phyloP scores from a whole-genome alignment of 1,140 invertebrate species.

The Apis cerana region DNA sequence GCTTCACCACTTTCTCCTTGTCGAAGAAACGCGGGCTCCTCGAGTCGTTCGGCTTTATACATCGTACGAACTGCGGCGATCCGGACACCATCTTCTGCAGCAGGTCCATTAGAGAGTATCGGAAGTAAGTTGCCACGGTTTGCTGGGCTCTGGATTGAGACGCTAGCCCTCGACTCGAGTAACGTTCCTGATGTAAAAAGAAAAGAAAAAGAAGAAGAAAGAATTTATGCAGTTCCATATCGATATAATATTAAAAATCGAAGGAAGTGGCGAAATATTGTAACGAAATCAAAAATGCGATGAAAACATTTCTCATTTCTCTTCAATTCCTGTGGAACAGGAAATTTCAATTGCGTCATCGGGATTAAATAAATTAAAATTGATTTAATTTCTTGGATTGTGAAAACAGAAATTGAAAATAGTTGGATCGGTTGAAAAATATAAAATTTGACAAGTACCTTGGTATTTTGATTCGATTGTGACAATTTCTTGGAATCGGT shows the following conservation, averaged over 20 bases:
- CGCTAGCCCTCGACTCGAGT: slow-evolving; percentile 85
- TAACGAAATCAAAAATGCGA: too few relatives aligned
- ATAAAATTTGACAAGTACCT: slow-evolving; percentile 57
- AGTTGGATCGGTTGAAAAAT: neutral
- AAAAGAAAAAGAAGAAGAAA: too few relatives aligned
- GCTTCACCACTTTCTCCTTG: slow-evolving; percentile 87
- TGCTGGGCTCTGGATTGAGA: slow-evolving; percentile 93
- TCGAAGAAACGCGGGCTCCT: slow-evolving; percentile 87
- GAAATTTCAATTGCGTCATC: neutral
- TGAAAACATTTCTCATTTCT: too few relatives aligned
- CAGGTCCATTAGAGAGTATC: slow-evolving; percentile 92
- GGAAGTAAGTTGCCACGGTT: slow-evolving; percentile 92
- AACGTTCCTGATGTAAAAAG: slow-evolving; percentile 74
- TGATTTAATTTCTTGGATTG: too few relatives aligned
- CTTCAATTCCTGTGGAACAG: too few relatives aligned
- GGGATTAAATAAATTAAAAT: too few relatives aligned
- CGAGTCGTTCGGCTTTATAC: slow-evolving; percentile 91
- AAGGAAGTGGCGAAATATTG: too few relatives aligned
- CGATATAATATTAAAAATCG: too few relatives aligned
- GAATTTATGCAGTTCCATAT: too few relatives aligned
- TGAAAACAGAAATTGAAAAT: neutral
- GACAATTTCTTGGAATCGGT: slow-evolving; percentile 78
- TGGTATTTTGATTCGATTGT: slow-evolving; percentile 73
- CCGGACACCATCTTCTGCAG: slow-evolving; percentile 91
- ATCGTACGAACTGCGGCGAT: slow-evolving; percentile 91